Base-by-base conservation (phyloP, 30 jellyfish, hydroid and myxozoan species). In the Morbakka virulenta region DNA sequence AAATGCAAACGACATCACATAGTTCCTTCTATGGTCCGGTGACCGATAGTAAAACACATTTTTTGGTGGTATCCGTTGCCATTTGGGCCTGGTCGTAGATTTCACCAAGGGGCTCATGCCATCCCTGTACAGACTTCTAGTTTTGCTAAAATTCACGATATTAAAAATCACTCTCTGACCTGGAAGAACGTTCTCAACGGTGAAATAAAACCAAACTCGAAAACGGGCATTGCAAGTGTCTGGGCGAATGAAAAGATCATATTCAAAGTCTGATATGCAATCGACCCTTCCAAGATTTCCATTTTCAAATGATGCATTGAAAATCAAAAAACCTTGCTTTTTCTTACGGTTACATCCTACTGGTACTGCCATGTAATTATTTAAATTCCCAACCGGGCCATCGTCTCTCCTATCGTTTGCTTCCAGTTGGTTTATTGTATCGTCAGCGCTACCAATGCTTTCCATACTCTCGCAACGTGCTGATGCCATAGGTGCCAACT, bases 61-160 rank as follows among this genome's bases (percentile, higher is more conserved):
- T 47, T 83, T 90, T 14, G 94, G 86, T 21, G 97, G 97, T 12
- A 90, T 52, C 36, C 97, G 62, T 50, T 90, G 97, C 97, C 97
- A 90, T 14, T 25, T 30, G 14, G 96, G 97, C 24, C 97, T 53
- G 41, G 95, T 90, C 72, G 96, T 35, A 23, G 97, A 90, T 51
- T 90, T 90, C 24, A 90, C 97, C 22, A 90, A 57, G 17, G 97
- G 97, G 68, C 91, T 78, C 97, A 90, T 90, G 22, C 97, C 97
- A 67, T 90, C 97, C 35, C 97, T 31, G 50, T 83, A 90, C 24
- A 90, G 53, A 64, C 97, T 90, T 47, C 79, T 90, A 0, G 96
- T 90, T 36, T 90, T 90, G 75, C 97, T 90, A 82, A 90, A 90
- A 62, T 90, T 90, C 0, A 84, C 96, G 34, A 90, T 90, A 52